Conservation (phyloP, 2,888 invertebrate genomes). For the Aethes cnicana region DNA sequence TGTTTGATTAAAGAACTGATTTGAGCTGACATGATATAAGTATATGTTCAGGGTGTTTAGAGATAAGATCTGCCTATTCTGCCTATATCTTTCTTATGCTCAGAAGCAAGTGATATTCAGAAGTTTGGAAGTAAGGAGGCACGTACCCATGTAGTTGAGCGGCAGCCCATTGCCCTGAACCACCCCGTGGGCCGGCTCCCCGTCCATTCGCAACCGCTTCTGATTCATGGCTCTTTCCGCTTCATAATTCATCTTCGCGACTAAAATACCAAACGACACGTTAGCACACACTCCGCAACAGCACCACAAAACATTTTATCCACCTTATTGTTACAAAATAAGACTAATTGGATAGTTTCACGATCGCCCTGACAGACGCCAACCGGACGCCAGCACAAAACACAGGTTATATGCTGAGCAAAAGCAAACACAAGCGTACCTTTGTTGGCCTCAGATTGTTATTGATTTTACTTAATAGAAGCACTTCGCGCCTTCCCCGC, state of each 20-base stretch:
- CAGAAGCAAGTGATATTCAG: too few relatives aligned
- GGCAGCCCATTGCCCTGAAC: slow-evolving; percentile 80
- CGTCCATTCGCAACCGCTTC: slow-evolving; percentile 80
- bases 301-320: slow-evolving; percentile 52
- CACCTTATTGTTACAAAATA: slow-evolving; percentile 48
- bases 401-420: slow-evolving; percentile 77
- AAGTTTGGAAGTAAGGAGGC: background rate
- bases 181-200: slow-evolving; percentile 77
- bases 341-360: slow-evolving; percentile 58
- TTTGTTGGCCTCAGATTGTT: slow-evolving; percentile 81
- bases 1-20: too few relatives aligned
- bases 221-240: slow-evolving; percentile 80
- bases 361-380: slow-evolving; percentile 77
- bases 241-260: slow-evolving; percentile 80
- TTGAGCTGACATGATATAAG: too few relatives aligned
- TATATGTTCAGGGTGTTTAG: too few relatives aligned
- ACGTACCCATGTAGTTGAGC: slow-evolving; percentile 77
- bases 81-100: too few relatives aligned
- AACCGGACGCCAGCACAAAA: slow-evolving; percentile 81
- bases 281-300: slow-evolving; percentile 43
- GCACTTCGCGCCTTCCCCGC: slow-evolving; percentile 70
- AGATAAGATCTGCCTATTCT: too few relatives aligned
- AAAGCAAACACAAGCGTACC: slow-evolving; percentile 82
- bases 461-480: slow-evolving; percentile 81
- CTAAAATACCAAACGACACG: slow-evolving; percentile 69